Evolutionary conservation across 2,797 vertebrate species (phyloP).

Genomic region (Lepilemur septentrionalis): DNA sequence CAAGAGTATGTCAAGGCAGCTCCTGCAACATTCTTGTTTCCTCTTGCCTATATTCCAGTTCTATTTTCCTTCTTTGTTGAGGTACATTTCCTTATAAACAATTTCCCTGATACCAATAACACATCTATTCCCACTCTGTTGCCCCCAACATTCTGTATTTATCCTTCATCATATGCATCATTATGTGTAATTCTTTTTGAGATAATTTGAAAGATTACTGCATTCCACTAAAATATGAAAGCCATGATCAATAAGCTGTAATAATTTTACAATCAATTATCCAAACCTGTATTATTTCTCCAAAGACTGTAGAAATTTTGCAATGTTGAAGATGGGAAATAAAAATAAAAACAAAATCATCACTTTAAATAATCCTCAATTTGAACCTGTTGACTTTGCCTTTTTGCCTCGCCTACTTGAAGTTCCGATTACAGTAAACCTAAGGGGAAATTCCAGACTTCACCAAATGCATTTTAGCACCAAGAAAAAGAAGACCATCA

Average conservation of each 20-base stretch:
- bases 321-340: neutral
- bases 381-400: neutral
- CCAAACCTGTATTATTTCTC: neutral
- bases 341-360: neutral
- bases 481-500: neutral
- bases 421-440: neutral
- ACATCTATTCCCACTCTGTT: neutral
- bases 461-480: constrained; percentile 30
- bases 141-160: neutral
- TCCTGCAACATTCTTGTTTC: neutral
- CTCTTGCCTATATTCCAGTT: fast-evolving
- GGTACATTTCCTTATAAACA: neutral
- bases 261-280: neutral
- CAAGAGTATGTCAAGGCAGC: fast-evolving
- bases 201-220: neutral
- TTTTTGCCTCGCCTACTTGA: neutral
- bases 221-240: neutral
- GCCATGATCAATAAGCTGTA: neutral
- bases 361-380: neutral
- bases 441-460: neutral
- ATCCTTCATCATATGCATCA: neutral
- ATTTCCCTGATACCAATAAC: neutral
- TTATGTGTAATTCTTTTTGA: neutral
- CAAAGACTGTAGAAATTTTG: constrained; percentile 3
- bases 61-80: neutral